Conservation (phyloP, 2,113 vertebrate genomes). For the Addax nasomaculatus region DNA sequence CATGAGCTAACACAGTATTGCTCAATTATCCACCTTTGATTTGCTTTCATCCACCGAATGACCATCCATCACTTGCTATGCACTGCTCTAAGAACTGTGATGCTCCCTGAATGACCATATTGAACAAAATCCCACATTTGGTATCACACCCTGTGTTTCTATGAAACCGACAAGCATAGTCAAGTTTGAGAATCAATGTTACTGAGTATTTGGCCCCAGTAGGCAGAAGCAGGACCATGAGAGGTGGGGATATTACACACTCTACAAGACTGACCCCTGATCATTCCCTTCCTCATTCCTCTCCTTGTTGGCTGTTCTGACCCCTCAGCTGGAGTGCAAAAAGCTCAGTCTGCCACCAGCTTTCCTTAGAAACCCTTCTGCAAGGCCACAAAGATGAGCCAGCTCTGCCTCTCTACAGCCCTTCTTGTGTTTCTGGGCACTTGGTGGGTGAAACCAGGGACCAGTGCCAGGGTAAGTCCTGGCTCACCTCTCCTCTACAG, state of each 20-base stretch:
- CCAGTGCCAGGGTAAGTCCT: neutral
- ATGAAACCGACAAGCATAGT: fast-evolving
- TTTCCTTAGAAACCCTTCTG: neutral
- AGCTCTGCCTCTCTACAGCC: neutral
- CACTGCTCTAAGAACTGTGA: neutral
- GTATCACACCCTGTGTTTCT: neutral
- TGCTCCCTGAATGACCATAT: neutral
- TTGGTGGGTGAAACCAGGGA: neutral
- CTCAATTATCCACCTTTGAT: neutral
- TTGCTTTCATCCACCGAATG: neutral
- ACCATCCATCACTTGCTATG: fast-evolving
- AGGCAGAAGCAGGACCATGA: neutral
- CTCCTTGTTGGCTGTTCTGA: no score
- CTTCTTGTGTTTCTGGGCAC: neutral
- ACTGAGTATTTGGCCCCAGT: neutral
- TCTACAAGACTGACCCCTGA: no score
- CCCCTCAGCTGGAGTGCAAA: neutral
- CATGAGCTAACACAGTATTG: no score
- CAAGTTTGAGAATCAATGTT: neutral
- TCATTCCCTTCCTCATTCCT: neutral
- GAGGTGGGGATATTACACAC: neutral
- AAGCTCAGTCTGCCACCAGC: neutral
- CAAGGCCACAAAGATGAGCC: neutral
- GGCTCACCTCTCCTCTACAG: neutral
- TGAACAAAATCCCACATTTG: neutral